Evolutionary conservation across 2,113 vertebrate species (phyloP).

Genomic region (Corynorhinus townsendii): DNA sequence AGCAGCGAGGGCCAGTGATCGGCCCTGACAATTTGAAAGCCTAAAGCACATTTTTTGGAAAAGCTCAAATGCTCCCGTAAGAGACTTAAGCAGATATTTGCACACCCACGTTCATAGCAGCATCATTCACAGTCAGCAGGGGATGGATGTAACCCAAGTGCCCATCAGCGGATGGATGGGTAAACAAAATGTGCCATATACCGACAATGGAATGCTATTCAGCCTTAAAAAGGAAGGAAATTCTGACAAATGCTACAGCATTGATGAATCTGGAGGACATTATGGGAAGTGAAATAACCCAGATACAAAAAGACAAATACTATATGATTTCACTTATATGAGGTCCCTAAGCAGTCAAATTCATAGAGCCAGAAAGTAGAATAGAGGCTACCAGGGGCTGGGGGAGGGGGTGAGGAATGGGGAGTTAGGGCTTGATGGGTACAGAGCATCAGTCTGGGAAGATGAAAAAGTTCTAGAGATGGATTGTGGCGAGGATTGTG

Average conservation of each 20-base stretch:
- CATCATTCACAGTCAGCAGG: not conserved
- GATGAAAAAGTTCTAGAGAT: not conserved
- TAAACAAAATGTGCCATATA: not conserved
- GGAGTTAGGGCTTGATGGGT: too few relatives aligned
- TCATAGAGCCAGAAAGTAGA: not conserved
- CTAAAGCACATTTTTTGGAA: not conserved
- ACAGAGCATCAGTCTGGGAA: not conserved
- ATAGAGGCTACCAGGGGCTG: too few relatives aligned
- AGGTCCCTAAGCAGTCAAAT: not conserved
- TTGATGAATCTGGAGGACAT: not conserved
- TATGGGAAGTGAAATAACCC: not conserved
- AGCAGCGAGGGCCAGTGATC: not conserved
- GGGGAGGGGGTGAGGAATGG: accelerated
- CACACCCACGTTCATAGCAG: not conserved
- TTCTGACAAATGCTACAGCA: not conserved
- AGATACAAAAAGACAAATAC: not conserved
- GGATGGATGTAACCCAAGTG: not conserved
- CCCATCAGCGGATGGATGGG: not conserved
- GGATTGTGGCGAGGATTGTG: accelerated
- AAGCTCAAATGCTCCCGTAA: not conserved
- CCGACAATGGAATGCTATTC: not conserved
- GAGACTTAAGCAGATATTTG: not conserved
- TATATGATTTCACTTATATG: not conserved
- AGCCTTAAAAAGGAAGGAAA: not conserved
- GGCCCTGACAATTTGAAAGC: not conserved